Conservation (phyloP, 2,888 invertebrate species). For the Chamaedrilus cognettii region DNA sequence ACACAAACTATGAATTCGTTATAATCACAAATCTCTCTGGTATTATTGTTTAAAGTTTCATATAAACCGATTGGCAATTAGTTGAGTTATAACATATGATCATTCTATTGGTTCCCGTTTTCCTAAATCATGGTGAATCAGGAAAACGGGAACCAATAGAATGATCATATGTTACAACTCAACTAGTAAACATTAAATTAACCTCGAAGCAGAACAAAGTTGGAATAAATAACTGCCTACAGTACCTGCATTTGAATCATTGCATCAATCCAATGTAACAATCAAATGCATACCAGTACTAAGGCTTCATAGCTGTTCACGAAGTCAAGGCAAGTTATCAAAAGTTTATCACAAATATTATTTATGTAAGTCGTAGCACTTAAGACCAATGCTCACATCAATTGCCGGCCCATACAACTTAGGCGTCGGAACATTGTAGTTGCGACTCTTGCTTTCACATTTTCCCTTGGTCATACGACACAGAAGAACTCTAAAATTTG, state of each 20-base stretch:
- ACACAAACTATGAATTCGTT: no score
- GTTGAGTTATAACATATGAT: no score
- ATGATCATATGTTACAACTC: no score
- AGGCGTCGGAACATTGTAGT: slow-evolving; percentile 47
- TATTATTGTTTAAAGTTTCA: no score
- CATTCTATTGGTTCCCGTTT: no score
- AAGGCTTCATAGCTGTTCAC: background rate
- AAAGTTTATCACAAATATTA: background rate
- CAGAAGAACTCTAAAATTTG: slow-evolving; percentile 76
- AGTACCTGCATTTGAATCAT: background rate
- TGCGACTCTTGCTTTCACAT: slow-evolving; percentile 43
- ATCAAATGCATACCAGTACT: background rate
- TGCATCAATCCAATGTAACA: background rate
- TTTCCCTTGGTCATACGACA: slow-evolving; percentile 64
- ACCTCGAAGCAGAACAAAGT: no score
- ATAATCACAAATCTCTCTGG: no score
- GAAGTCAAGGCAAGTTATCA: background rate
- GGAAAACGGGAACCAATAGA: no score
- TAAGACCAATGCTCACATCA: slow-evolving; percentile 23
- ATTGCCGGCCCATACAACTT: slow-evolving; percentile 38
- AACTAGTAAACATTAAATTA: no score
- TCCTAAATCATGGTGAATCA: no score
- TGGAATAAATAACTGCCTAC: no score
- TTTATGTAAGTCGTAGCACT: background rate
- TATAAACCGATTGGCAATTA: no score